A percentile compares a stretch with the other conserved stretches of the same genome.
These are phyloP conservation scores for Centrocercus urophasianus DNA, from an alignment of 2,113 vertebrate genomes.

Conservation along the genomic window DNA sequence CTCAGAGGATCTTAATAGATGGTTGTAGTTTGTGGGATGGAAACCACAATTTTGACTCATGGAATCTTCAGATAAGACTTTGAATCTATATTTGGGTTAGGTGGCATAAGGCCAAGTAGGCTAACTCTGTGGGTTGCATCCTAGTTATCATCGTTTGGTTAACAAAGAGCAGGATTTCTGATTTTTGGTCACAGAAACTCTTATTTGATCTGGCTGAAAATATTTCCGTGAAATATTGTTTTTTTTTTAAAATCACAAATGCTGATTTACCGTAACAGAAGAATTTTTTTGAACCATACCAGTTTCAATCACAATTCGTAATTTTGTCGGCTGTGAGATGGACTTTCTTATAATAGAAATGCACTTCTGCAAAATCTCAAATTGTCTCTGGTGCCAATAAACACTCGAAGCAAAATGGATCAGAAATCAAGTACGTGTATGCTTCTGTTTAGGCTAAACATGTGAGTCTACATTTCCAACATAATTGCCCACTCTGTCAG, in stretches of 20 bases:
- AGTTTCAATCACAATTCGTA: background rate
- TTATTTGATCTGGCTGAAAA: background rate
- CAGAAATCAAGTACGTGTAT: background rate
- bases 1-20: background rate
- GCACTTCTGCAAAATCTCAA: background rate
- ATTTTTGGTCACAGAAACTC: background rate
- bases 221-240: background rate
- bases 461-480: background rate
- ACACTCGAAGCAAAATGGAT: background rate
- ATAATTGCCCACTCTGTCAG: background rate
- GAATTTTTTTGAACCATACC: background rate
- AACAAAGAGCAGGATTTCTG: background rate
- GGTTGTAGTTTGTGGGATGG: background rate
- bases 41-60: background rate
- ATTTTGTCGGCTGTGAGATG: background rate
- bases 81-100: background rate
- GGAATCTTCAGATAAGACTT: background rate
- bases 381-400: background rate
- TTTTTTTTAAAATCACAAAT: background rate
- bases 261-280: background rate
- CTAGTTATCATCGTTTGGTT: background rate
- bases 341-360: background rate
- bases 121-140: background rate
- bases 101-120: background rate
- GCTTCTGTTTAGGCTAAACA: background rate